phyloP scores from a whole-genome alignment of 2,888 invertebrate species.

The Hedya salicella region DNA sequence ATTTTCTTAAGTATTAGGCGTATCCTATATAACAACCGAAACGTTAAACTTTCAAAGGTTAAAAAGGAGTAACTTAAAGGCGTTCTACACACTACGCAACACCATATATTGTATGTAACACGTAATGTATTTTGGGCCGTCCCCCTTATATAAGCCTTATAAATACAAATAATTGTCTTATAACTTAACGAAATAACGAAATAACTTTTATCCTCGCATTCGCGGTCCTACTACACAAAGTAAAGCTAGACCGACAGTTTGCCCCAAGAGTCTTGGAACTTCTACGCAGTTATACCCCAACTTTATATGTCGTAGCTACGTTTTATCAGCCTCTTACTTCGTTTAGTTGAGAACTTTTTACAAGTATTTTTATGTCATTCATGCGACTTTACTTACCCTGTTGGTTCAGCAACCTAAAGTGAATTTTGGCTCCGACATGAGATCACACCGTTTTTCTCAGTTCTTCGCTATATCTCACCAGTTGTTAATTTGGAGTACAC shows the following conservation, averaged over 20 bases:
- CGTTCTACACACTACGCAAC: too few relatives aligned
- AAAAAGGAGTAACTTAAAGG: too few relatives aligned
- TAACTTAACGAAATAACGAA: slow-evolving; percentile 11
- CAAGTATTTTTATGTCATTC: not conserved
- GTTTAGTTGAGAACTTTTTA: not conserved
- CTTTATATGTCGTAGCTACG: slow-evolving; percentile 20
- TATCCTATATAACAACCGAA: too few relatives aligned
- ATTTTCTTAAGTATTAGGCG: too few relatives aligned
- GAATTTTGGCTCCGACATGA: too few relatives aligned
- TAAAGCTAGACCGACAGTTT: slow-evolving; percentile 18
- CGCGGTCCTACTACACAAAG: slow-evolving; percentile 1
- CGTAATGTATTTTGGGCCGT: too few relatives aligned
- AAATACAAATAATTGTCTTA: not conserved
- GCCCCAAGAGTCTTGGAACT: slow-evolving; percentile 16
- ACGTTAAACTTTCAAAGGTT: too few relatives aligned
- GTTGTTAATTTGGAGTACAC: too few relatives aligned
- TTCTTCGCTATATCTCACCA: too few relatives aligned
- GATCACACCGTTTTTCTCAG: too few relatives aligned
- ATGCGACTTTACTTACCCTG: slow-evolving; percentile 5
- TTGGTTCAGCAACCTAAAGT: too few relatives aligned
- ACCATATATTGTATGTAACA: too few relatives aligned
- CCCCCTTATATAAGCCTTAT: not conserved
- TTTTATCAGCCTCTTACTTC: slow-evolving; percentile 25
- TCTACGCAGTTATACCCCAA: slow-evolving; percentile 28
- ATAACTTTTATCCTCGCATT: slow-evolving; percentile 11